A percentile compares a stretch with the other conserved stretches of the same genome.
These are phyloP conservation scores for Pangasianodon hypophthalmus DNA, from an alignment of 2,113 vertebrate genomes.

Conservation along the genomic window DNA sequence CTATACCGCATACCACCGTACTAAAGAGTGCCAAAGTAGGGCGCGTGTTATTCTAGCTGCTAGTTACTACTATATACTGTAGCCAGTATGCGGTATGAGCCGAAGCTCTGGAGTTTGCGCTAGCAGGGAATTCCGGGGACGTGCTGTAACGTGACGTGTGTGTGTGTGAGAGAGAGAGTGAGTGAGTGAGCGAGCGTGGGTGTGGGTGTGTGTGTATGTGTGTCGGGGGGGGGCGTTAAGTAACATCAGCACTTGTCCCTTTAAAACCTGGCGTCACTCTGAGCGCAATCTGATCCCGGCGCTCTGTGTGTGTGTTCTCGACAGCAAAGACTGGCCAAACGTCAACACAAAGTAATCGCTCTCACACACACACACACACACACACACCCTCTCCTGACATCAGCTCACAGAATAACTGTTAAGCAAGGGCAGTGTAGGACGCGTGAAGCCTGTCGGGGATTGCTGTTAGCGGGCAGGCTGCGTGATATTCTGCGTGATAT, in stretches of 20 bases:
- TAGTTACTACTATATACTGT: no score
- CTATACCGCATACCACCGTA: background rate
- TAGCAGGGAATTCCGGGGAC: slow-evolving; percentile 78
- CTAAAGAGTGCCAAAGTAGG: background rate
- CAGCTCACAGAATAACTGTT: background rate
- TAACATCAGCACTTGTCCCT: slow-evolving; percentile 61
- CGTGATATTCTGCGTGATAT: background rate
- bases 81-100: slow-evolving; percentile 3
- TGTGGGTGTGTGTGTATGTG: slow-evolving; percentile 25
- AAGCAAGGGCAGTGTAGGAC: background rate
- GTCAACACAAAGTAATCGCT: slow-evolving; percentile 37
- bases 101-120: slow-evolving; percentile 58
- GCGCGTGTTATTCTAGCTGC: background rate
- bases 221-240: slow-evolving; percentile 10
- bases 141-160: slow-evolving; percentile 70
- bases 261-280: slow-evolving; percentile 68
- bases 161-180: slow-evolving; percentile 18
- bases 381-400: background rate
- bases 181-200: slow-evolving; percentile 31
- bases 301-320: slow-evolving; percentile 37
- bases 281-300: slow-evolving; percentile 64
- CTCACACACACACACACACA: background rate
- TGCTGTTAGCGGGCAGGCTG: background rate
- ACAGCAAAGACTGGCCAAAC: slow-evolving; percentile 44
- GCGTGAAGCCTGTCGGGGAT: background rate